phyloP scores from a whole-genome alignment of 1,140 invertebrate species.

The Stegodyphus mimosarum region DNA sequence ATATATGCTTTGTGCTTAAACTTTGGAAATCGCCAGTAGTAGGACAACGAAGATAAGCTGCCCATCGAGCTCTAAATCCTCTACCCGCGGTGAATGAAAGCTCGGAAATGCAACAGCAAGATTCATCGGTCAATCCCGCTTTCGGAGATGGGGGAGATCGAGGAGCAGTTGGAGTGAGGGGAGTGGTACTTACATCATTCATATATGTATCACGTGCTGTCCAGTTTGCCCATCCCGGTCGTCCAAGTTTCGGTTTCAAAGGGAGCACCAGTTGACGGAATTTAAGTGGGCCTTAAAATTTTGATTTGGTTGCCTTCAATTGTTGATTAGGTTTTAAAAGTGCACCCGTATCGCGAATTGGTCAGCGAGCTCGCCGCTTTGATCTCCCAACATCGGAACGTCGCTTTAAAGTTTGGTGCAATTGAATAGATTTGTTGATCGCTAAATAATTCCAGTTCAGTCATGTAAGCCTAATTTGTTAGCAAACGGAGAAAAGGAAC shows the following conservation, averaged over 20 bases:
- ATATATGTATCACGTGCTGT: constrained; percentile 45
- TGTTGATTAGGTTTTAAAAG: constrained; percentile 59
- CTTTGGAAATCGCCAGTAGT: too few relatives aligned
- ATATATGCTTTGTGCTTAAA: too few relatives aligned
- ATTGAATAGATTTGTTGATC: constrained; percentile 34
- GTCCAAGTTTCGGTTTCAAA: constrained; percentile 58
- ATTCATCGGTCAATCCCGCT: constrained; percentile 1
- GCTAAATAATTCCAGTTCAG: too few relatives aligned
- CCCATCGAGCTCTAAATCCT: constrained; percentile 20
- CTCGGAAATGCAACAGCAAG: neutral
- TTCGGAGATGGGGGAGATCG: neutral
- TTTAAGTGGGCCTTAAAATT: constrained; percentile 57
- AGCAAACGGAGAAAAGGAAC: too few relatives aligned
- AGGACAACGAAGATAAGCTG: constrained; percentile 7
- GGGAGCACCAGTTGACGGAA: constrained; percentile 53
- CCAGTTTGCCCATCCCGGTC: neutral
- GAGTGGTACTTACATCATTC: constrained; percentile 15
- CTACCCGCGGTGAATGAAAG: constrained; percentile 4
- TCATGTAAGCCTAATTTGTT: too few relatives aligned
- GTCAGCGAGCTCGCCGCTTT: neutral
- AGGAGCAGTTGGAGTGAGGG: neutral
- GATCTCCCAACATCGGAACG: constrained; percentile 8
- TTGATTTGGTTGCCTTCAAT: constrained; percentile 57
- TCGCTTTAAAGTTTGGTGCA: constrained; percentile 33
- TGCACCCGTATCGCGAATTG: neutral